Conservation (phyloP, 2,113 vertebrate species). For the Struthidea cinerea region DNA sequence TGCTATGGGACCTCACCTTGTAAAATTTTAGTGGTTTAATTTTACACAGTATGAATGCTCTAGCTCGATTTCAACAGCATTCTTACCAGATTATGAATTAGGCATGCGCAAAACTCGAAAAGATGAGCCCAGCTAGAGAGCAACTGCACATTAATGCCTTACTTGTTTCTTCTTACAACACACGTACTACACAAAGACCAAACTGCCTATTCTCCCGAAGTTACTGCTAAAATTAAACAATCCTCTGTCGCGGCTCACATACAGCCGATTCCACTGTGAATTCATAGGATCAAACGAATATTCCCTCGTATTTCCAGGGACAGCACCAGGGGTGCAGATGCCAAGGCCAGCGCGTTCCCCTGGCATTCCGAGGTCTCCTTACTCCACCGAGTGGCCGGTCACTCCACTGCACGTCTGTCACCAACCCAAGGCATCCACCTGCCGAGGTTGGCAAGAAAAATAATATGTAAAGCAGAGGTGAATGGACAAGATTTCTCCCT, state of each 20-base stretch:
- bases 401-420: not conserved
- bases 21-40: not conserved
- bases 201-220: not conserved
- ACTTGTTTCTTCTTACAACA: not conserved
- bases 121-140: not conserved
- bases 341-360: rapidly evolving
- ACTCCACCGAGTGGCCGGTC: constrained; percentile 23
- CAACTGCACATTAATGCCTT: not conserved
- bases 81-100: not conserved
- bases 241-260: rapidly evolving
- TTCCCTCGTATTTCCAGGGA: not conserved
- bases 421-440: not conserved
- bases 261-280: not conserved
- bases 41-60: not conserved
- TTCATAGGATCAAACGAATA: rapidly evolving
- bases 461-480: rapidly evolving
- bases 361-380: not conserved
- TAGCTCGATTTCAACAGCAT: not conserved
- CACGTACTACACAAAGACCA: not conserved
- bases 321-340: rapidly evolving
- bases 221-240: not conserved
- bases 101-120: not conserved
- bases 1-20: not conserved
- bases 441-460: not conserved
- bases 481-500: not conserved